Conservation (phyloP, 1,140 invertebrate species). For the Trachelipus rathkii region DNA sequence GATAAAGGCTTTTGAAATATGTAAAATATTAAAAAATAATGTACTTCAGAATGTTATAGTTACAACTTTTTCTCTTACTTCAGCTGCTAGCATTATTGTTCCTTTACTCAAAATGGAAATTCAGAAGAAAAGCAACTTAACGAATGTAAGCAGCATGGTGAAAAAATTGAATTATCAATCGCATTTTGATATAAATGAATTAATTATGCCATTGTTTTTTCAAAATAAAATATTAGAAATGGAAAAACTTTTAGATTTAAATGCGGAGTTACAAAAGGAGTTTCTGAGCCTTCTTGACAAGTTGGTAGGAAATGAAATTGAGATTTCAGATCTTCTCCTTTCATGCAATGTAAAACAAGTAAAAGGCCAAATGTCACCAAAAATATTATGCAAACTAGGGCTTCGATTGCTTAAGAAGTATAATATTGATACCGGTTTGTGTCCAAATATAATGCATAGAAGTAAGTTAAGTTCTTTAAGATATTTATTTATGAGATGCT, state of each 20-base stretch:
- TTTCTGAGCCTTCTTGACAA: not conserved
- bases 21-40: not conserved
- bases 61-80: not conserved
- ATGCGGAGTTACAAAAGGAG: not conserved
- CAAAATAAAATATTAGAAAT: not conserved
- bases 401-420: not conserved
- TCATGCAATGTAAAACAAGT: not conserved
- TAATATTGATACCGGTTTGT: not conserved
- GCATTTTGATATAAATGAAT: not conserved
- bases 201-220: not conserved
- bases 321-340: not conserved
- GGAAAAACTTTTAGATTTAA: not conserved
- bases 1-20: not conserved
- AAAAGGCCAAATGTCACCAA: not conserved
- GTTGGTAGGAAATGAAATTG: not conserved
- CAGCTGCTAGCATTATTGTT: not conserved
- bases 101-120: not conserved
- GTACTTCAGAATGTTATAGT: not conserved
- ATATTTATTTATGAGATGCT: not conserved
- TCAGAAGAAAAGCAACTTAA: not conserved
- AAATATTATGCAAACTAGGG: not conserved
- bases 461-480: not conserved
- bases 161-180: not conserved
- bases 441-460: not conserved
- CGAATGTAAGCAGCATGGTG: not conserved